Conservation (phyloP, 2,888 invertebrate species). For the Busseola fusca region DNA sequence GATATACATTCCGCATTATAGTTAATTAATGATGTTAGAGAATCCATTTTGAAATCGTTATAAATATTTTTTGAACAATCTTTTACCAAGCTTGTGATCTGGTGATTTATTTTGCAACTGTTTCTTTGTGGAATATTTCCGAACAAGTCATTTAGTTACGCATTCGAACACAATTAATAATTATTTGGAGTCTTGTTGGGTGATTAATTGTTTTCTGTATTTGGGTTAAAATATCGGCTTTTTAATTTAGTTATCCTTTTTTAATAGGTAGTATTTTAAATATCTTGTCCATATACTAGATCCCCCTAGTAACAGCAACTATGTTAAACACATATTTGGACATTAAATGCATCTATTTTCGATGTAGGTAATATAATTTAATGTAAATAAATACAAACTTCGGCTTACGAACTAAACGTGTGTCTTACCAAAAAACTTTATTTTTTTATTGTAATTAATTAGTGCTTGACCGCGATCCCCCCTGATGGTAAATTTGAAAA, state of each 20-base stretch:
- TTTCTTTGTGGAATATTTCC: conserved; percentile 26
- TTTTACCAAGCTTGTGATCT: conserved; percentile 34
- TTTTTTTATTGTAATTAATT: too few relatives aligned
- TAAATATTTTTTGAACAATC: conserved; percentile 52
- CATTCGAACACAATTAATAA: conserved; percentile 12
- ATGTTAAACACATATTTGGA: neutral
- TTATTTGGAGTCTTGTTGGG: conserved; percentile 15
- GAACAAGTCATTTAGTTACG: conserved; percentile 5
- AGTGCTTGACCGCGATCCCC: too few relatives aligned
- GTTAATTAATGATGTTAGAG: conserved; percentile 53
- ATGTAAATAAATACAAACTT: neutral
- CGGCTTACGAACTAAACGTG: neutral
- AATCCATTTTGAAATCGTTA: conserved; percentile 48
- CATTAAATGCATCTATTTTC: neutral
- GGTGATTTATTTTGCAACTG: conserved; percentile 45
- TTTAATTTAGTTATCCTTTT: neutral
- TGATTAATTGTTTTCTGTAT: neutral
- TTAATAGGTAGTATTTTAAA: neutral
- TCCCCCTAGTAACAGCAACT: too few relatives aligned
- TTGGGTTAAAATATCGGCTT: neutral
- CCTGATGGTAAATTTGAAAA: too few relatives aligned
- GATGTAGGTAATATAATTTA: too few relatives aligned
- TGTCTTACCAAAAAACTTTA: neutral
- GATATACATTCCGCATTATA: conserved; percentile 33
- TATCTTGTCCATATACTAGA: neutral